Conservation (phyloP, 2,888 invertebrate species). For the Lumbricus terrestris region DNA sequence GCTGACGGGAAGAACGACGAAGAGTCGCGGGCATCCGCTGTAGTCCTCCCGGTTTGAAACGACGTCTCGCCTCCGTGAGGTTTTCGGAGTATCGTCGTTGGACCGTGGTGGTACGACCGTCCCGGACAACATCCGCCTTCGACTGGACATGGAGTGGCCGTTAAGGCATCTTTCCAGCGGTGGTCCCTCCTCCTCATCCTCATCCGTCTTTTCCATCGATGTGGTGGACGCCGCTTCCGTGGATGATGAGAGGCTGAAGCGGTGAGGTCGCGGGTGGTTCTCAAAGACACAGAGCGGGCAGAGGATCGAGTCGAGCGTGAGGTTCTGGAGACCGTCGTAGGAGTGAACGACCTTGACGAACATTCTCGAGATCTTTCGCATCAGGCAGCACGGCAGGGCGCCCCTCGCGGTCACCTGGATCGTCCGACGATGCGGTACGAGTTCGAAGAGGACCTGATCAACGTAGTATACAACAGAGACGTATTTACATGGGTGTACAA, state of each 20-base stretch:
- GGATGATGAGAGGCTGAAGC: conserved; percentile 21
- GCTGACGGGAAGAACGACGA: conserved; percentile 39
- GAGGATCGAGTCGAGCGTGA: conserved; percentile 35
- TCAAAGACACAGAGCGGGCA: conserved; percentile 39
- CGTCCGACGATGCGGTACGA: conserved; percentile 34
- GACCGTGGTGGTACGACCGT: conserved; percentile 33
- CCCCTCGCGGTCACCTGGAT: conserved; percentile 37
- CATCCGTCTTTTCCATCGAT: too few relatives aligned
- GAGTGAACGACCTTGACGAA: conserved; percentile 34
- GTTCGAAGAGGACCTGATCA: conserved; percentile 33
- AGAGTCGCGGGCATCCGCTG: conserved; percentile 37
- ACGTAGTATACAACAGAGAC: background rate
- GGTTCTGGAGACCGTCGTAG: conserved; percentile 36
- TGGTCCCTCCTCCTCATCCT: too few relatives aligned
- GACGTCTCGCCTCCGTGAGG: conserved; percentile 24
- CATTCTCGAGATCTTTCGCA: conserved; percentile 21
- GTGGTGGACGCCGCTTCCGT: background rate
- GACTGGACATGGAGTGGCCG: conserved; percentile 32
- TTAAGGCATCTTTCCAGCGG: conserved; percentile 30
- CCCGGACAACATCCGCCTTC: conserved; percentile 27
- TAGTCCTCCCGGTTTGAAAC: conserved; percentile 29
- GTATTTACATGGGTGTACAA: too few relatives aligned
- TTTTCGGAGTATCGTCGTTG: conserved; percentile 27
- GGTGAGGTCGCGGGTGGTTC: conserved; percentile 24
- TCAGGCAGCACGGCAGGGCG: conserved; percentile 36